Conservation (phyloP, 2,113 vertebrate genomes). For the Actinemys pallida region DNA sequence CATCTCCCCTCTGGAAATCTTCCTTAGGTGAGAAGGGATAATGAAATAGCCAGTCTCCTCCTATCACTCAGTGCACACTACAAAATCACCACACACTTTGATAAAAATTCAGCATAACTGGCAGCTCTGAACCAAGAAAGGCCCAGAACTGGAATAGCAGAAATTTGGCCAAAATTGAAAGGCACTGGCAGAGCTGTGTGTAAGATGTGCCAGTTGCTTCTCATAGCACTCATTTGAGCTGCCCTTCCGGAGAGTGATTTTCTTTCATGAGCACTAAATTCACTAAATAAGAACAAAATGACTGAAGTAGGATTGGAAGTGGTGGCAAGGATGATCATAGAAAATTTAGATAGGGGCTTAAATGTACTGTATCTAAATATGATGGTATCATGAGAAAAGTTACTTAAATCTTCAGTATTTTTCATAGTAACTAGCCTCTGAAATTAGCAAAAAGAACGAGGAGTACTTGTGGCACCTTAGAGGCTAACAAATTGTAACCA, state of each 20-base stretch:
- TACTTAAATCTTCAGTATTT: background rate
- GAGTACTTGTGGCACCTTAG: no score
- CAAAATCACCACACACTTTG: background rate
- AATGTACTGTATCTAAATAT: background rate
- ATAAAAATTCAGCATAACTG: background rate
- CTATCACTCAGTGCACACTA: slow-evolving; percentile 8
- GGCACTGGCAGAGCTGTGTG: background rate
- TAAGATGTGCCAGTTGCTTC: background rate
- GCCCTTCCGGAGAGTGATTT: background rate
- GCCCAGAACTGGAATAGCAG: background rate
- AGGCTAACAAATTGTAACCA: background rate
- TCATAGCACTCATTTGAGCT: background rate
- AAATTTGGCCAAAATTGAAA: background rate
- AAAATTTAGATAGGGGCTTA: background rate
- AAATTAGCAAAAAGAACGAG: background rate
- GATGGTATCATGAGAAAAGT: background rate
- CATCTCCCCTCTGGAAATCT: background rate
- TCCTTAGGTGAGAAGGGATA: slow-evolving; percentile 32
- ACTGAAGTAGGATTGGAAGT: background rate
- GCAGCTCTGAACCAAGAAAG: background rate
- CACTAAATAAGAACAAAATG: background rate
- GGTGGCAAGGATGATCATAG: background rate
- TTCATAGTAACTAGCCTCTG: background rate
- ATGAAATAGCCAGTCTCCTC: slow-evolving; percentile 37
- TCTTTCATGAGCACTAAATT: background rate